These are phyloP conservation scores for Pheosia tremula DNA, from an alignment of 2,888 invertebrate species.

Conservation along the genomic window DNA sequence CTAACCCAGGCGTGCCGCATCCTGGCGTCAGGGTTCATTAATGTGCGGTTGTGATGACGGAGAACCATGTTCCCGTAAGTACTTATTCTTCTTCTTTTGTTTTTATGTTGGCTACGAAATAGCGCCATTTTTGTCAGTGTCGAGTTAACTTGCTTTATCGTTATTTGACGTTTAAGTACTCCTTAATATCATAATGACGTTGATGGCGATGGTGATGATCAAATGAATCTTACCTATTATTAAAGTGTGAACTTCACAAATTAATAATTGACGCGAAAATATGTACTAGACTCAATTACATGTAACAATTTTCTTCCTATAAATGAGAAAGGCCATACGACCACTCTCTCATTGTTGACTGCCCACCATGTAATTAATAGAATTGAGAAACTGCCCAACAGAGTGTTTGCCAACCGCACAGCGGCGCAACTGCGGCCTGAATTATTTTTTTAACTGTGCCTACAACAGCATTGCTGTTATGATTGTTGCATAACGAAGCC, in stretches of 20 bases:
- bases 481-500: constrained; percentile 25
- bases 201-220: too few relatives aligned
- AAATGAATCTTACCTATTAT: too few relatives aligned
- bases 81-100: neutral
- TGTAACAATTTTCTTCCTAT: constrained; percentile 6
- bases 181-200: too few relatives aligned
- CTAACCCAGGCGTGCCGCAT: constrained; percentile 58
- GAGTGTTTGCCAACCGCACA: constrained; percentile 43
- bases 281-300: neutral
- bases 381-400: constrained; percentile 32
- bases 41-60: constrained; percentile 13
- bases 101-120: too few relatives aligned
- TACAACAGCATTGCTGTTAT: constrained; percentile 29
- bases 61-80: constrained; percentile 1
- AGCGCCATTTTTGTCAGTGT: too few relatives aligned
- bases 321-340: neutral
- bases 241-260: too few relatives aligned
- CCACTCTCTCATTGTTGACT: constrained; percentile 20
- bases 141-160: too few relatives aligned
- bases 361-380: constrained; percentile 26
- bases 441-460: constrained; percentile 35
- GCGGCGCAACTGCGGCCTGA: constrained; percentile 44
- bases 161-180: too few relatives aligned
- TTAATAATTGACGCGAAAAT: too few relatives aligned
- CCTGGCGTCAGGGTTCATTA: constrained; percentile 44